Evolutionary conservation across 2,888 invertebrate genomes (phyloP), one percentile per base, ranked within the genome.

Genomic region (Elmis aenea): DNA sequence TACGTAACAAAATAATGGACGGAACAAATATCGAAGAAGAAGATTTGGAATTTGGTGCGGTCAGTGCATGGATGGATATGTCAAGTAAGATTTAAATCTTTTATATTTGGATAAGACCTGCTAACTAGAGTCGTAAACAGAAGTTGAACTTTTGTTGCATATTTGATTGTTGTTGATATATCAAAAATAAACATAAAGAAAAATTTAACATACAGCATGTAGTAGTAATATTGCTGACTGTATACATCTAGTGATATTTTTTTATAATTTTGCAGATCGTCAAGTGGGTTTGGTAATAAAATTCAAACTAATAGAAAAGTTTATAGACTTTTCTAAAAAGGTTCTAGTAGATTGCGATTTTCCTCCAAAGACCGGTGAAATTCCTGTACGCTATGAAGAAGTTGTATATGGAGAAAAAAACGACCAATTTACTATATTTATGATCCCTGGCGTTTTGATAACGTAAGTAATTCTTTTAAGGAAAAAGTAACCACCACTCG

Each of bases 381-480:
- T 79, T 31, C 86, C 87, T 1, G 70, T 87, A 2, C 62, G 78
- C 66, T 81, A 86, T 57, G 70, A 79, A 38, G 71, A 79, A 5
- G 85, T 86, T 0, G 68, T 89, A 24, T 86, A 76, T 58, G 89
- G 89, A 1, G 67, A 66, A 5, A 68, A 69, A 34, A 74, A 84
- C 35, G 78, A 83, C 2, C 80, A 80, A 44, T 86, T 84, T 61
- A 78, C 82, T 3, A 77, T 81, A 39, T 93, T 86, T 62, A 85
- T 91, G 75, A 85, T 86, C 0, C 92, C 92, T 0, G 86, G 87
- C 3, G 79, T 89, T 29, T 76, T 93, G 49, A 72, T 90, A 50
- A 82, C 85, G 87, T 88, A 66, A 79, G 79, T 71, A n/a, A n/a
- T n/a, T n/a, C n/a, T n/a, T n/a, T n/a, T n/a, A n/a, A n/a, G n/a